Conservation (phyloP, 2,888 invertebrate genomes). For the Metellina segmentata region DNA sequence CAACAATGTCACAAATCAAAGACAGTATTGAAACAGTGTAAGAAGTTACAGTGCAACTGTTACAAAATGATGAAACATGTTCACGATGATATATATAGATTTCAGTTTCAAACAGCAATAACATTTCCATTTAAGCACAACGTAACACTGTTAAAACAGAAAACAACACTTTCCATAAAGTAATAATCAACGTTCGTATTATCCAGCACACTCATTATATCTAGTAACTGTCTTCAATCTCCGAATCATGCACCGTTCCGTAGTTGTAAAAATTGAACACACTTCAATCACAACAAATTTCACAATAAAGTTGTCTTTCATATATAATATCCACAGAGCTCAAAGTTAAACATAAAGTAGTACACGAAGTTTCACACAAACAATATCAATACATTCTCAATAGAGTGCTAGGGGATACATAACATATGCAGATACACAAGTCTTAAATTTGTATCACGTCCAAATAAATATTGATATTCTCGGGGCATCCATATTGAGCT, state of each 20-base stretch:
- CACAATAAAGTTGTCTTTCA: background rate
- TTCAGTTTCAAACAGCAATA: constrained; percentile 59
- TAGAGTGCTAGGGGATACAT: constrained; percentile 48
- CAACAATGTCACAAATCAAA: background rate
- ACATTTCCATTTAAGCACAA: constrained; percentile 50
- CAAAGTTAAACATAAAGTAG: constrained; percentile 23
- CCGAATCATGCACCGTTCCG: background rate
- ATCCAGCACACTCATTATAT: constrained; percentile 29
- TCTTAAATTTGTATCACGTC: constrained; percentile 48
- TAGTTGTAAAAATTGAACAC: constrained; percentile 4
- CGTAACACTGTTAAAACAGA: constrained; percentile 27
- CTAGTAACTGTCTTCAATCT: constrained; percentile 45
- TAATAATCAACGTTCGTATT: constrained; percentile 10
- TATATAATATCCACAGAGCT: constrained; percentile 19
- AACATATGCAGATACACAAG: constrained; percentile 40
- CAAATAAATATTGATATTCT: constrained; percentile 57
- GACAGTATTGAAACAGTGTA: background rate
- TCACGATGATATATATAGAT: constrained; percentile 59
- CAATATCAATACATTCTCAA: constrained; percentile 26
- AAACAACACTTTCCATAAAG: constrained; percentile 24
- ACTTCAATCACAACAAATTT: constrained; percentile 6
- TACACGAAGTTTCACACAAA: constrained; percentile 44
- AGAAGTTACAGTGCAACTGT: constrained; percentile 35
- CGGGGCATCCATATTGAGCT: constrained; percentile 56
- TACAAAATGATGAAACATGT: constrained; percentile 45